Percentiles rank a stretch among this genome's conserved stretches.
Evolutionary conservation across 2,113 vertebrate genomes (phyloP).

Genomic region (Ptilonorhynchus violaceus): DNA sequence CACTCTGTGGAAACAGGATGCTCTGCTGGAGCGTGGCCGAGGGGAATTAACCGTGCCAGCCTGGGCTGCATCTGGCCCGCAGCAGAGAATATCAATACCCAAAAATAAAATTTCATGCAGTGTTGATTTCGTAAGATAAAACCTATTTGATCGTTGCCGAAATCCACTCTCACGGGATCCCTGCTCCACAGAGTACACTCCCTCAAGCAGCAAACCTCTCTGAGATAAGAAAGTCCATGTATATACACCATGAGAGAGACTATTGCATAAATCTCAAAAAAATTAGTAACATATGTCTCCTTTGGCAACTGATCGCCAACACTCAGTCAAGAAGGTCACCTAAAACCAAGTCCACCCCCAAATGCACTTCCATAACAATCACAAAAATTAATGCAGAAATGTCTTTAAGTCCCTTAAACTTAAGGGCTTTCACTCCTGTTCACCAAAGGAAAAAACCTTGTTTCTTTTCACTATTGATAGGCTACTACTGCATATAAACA

Average conservation of each 20-base stretch:
- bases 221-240: slow-evolving; percentile 5
- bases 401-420: not conserved
- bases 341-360: not conserved
- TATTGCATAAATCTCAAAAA: not conserved
- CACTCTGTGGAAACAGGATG: slow-evolving; percentile 22
- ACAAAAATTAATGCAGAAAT: not conserved
- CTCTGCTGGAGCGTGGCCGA: slow-evolving; percentile 14
- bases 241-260: not conserved
- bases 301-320: not conserved
- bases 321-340: not conserved
- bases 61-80: not conserved
- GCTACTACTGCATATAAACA: not conserved
- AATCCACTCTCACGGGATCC: not conserved
- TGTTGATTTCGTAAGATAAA: slow-evolving; percentile 27
- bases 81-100: not conserved
- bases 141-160: not conserved
- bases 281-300: slow-evolving; percentile 19
- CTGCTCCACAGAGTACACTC: not conserved
- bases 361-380: not conserved
- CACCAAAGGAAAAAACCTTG: not conserved
- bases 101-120: not conserved
- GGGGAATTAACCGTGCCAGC: slow-evolving; percentile 6
- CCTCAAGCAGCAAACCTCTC: not conserved
- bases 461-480: not conserved
- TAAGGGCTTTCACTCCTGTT: not conserved